Conservation (phyloP, 1,140 invertebrate genomes). For the Cherax quadricarinatus region DNA sequence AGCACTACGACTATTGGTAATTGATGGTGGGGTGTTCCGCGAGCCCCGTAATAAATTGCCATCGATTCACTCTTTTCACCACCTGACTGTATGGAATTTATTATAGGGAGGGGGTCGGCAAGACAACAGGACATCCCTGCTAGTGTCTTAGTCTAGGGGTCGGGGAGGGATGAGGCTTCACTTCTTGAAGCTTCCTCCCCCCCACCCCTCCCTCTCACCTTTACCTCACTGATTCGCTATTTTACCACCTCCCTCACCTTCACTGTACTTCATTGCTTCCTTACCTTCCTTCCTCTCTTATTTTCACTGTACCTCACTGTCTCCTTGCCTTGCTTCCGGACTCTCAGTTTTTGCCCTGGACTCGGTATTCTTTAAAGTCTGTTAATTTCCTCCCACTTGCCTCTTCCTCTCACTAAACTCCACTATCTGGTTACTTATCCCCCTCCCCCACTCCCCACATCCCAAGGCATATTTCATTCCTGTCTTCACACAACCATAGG, state of each 20-base stretch:
- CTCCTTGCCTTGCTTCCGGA: not conserved
- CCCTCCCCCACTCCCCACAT: no score
- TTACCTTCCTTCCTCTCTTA: not conserved
- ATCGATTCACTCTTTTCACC: slow-evolving; percentile 30
- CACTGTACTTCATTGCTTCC: not conserved
- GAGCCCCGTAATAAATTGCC: slow-evolving; percentile 16
- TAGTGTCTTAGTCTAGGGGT: not conserved
- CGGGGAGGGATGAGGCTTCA: no score
- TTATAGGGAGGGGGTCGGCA: not conserved
- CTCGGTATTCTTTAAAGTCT: no score
- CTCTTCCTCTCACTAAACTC: not conserved
- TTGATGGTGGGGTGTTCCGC: slow-evolving; percentile 1
- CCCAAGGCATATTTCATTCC: no score
- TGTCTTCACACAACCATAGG: not conserved
- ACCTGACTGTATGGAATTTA: slow-evolving; percentile 42
- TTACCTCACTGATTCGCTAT: not conserved
- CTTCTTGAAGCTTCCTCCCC: no score
- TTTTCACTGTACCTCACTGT: no score
- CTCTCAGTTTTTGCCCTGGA: not conserved
- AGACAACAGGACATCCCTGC: not conserved
- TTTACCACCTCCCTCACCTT: not conserved
- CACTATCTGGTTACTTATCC: not conserved
- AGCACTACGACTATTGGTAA: slow-evolving; percentile 15
- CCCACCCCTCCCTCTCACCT: no score
- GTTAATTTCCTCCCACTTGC: no score